Percentiles rank a stretch among this genome's conserved stretches.
These are phyloP conservation scores for Proteles cristata DNA, from an alignment of 2,113 vertebrate genomes.

Conservation along the genomic window DNA sequence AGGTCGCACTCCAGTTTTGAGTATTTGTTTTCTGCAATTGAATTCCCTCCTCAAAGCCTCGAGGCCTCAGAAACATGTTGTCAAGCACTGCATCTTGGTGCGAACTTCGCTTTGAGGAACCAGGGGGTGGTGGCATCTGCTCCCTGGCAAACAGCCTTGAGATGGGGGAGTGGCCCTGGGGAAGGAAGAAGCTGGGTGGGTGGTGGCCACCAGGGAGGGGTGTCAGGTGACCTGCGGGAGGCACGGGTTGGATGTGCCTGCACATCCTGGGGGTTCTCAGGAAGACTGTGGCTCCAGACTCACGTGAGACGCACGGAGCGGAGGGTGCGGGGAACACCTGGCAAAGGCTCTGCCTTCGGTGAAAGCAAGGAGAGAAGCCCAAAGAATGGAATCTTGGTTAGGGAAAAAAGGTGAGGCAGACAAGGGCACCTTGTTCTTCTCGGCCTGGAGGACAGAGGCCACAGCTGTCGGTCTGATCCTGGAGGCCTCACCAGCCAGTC, in stretches of 20 bases:
- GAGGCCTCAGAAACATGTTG: neutral
- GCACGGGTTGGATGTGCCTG: neutral
- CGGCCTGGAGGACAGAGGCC: too few species aligned
- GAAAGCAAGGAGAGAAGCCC: neutral
- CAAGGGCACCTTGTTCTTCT: neutral
- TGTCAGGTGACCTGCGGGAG: neutral
- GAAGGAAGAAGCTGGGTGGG: neutral
- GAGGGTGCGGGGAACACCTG: too few species aligned
- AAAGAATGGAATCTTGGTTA: neutral
- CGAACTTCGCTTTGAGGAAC: neutral
- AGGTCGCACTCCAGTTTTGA: neutral
- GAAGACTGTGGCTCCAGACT: neutral
- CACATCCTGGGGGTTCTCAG: neutral
- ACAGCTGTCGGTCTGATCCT: neutral
- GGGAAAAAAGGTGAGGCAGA: neutral
- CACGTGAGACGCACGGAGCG: neutral
- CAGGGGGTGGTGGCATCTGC: too few species aligned
- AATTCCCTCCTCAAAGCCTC: neutral
- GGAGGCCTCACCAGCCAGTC: neutral
- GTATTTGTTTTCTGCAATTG: neutral
- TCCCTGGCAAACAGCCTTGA: neutral
- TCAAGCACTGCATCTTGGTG: neutral
- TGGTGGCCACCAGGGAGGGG: too few species aligned
- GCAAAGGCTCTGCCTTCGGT: too few species aligned
- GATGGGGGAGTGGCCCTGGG: neutral